Evolutionary conservation across 2,797 vertebrate species (phyloP), one percentile per base, ranked within the genome.

Genomic region (Molossus alvarezi): DNA sequence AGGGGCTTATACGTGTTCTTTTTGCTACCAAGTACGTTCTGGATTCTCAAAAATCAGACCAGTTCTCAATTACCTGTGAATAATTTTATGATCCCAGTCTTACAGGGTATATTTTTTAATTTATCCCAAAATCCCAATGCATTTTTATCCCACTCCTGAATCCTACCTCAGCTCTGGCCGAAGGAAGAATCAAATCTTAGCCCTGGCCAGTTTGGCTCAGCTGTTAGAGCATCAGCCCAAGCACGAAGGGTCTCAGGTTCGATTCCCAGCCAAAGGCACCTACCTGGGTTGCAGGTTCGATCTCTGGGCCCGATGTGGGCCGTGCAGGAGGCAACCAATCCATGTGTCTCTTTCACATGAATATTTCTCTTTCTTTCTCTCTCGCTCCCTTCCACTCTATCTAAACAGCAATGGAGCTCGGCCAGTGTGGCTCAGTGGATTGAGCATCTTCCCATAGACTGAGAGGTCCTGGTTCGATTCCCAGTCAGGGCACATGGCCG

Each of bases 151-250:
- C 57, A 14, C 33, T 64, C 33, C 60, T 13, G 6, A 95, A 91
- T 91, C 41, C 29, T 73, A 80, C n/a, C 8, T 29, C 67, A 94
- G 33, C 33, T 62, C 25, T 91, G 37, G 15, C 57, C 60, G 17
- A 95, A 57, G 62, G 18, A 88, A 92, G 37, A 86, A 89, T 84
- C 55, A 57, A n/a, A 82, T 33, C 21, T 91, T 33, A 57, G 7
- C 33, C 18, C 67, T 69, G 67, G 67, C 67, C 18, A 5, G 33
- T 69, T 29, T 69, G 20, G 67, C 67, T 69, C 33, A 69, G 67
- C 20, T 17, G 67, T 69, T 67, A 18, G 33, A 69, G 18, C 18
- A 21, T 37, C 11, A n/a, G 18, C 33, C 18, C 18, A 9, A 33
- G 41, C 33, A 37, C 20, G n/a, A 33, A 33, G 65, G n/a, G 65